Evolutionary conservation across 2,797 vertebrate genomes (phyloP).

Genomic region (Liparis tanakae): DNA sequence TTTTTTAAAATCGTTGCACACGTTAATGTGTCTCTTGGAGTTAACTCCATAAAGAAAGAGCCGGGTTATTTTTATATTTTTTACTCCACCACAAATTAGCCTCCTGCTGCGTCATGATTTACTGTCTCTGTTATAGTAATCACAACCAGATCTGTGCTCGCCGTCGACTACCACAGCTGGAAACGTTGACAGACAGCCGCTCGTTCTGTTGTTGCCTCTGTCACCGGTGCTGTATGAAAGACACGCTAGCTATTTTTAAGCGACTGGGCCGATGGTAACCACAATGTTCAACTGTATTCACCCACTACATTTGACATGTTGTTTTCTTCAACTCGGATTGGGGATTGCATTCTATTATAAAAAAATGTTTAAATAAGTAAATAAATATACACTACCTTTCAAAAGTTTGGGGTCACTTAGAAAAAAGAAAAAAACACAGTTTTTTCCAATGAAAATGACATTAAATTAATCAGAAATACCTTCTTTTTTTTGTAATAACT

Average conservation of each 20-base stretch:
- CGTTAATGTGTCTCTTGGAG: conserved; percentile 79
- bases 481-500: too few species aligned
- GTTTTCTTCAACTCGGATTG: conserved; percentile 39
- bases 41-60: conserved; percentile 78
- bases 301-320: conserved; percentile 46
- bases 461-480: too few species aligned
- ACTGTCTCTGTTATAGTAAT: conserved; percentile 86
- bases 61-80: conserved; percentile 22
- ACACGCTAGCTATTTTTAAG: conserved; percentile 41
- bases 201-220: conserved; percentile 68
- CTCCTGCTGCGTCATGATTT: conserved; percentile 84
- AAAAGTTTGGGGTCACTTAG: too few species aligned
- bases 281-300: conserved; percentile 44
- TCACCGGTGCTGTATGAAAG: conserved; percentile 50
- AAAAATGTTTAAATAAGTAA: conserved; percentile 48
- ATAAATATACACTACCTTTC: too few species aligned
- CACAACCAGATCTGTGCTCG: conserved; percentile 80
- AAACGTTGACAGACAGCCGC: conserved; percentile 79
- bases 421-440: too few species aligned
- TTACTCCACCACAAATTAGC: conserved; percentile 80
- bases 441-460: too few species aligned
- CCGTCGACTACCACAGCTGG: conserved; percentile 66
- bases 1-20: conserved; percentile 38
- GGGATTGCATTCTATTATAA: conserved; percentile 43
- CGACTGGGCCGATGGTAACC: conserved; percentile 42